phyloP scores from a whole-genome alignment of 2,888 invertebrate genomes.

The Spatulosminthurus flaviceps region DNA sequence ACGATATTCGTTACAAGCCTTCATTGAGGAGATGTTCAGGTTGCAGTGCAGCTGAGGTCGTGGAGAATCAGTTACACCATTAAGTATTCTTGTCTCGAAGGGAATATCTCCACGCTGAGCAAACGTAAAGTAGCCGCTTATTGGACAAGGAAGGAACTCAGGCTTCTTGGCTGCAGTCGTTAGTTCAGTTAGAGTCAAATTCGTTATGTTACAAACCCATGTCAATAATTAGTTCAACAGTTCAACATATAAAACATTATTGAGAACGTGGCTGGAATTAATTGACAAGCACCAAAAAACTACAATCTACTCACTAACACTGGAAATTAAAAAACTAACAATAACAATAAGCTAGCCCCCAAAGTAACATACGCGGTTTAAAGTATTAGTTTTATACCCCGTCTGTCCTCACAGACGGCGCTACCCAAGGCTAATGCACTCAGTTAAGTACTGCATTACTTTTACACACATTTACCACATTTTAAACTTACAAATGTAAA shows the following conservation, averaged over 20 bases:
- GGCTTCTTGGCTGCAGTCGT: constrained; percentile 66
- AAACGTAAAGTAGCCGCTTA: constrained; percentile 70
- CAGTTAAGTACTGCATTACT: too few species aligned
- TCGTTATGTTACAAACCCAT: neutral
- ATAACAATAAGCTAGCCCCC: too few species aligned
- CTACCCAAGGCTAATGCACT: too few species aligned
- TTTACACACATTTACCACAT: too few species aligned
- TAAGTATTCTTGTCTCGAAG: constrained; percentile 69
- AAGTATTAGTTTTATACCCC: too few species aligned
- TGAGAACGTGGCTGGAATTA: too few species aligned
- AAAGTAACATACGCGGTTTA: too few species aligned
- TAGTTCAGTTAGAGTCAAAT: neutral
- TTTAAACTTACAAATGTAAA: too few species aligned
- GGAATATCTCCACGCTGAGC: constrained; percentile 66
- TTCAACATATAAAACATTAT: neutral
- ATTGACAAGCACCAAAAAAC: too few species aligned
- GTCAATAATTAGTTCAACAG: neutral
- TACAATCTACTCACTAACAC: too few species aligned
- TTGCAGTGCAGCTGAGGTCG: constrained; percentile 68
- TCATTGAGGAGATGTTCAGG: constrained; percentile 68
- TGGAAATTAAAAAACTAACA: too few species aligned
- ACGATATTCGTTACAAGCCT: constrained; percentile 69
- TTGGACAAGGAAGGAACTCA: constrained; percentile 69
- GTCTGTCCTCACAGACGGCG: too few species aligned
- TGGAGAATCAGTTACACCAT: constrained; percentile 69